These are phyloP conservation scores for Echinometra lucunter DNA, from an alignment of 53 echinoderm and acorn worm species.

Conservation along the genomic window DNA sequence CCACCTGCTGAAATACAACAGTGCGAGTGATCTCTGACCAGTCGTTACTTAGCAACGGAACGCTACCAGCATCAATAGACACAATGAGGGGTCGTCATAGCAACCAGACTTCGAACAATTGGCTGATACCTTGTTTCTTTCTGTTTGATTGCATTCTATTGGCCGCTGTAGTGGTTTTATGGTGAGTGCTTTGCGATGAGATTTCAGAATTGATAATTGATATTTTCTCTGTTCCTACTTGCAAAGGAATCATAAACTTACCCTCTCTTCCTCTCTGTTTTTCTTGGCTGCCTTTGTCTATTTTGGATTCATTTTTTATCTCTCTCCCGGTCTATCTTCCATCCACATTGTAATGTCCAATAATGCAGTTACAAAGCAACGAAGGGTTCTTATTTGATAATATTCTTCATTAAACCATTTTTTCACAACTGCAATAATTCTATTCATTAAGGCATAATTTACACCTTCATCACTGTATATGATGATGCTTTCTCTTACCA, in stretches of 20 bases:
- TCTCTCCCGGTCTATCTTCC: no score
- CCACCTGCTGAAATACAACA: not conserved
- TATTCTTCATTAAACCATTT: no score
- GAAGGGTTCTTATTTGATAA: no score
- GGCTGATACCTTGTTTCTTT: constrained; percentile 87
- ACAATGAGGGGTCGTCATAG: constrained; percentile 56
- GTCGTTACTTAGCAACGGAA: constrained; percentile 57
- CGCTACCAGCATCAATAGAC: constrained; percentile 23
- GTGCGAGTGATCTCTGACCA: not conserved
- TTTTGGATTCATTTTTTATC: no score
- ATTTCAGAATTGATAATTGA: not conserved
- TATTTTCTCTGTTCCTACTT: not conserved
- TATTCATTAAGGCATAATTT: no score
- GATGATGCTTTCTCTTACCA: no score
- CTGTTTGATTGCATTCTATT: constrained; percentile 80
- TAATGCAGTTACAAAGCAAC: no score
- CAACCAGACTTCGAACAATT: constrained; percentile 76
- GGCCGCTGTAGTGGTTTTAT: constrained; percentile 81
- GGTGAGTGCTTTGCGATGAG: constrained; percentile 65
- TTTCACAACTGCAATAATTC: no score
- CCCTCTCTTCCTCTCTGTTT: not conserved
- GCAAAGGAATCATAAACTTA: not conserved
- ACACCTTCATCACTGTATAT: no score
- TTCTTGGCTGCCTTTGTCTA: no score
- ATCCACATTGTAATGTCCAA: no score